phyloP scores from a whole-genome alignment of 2,888 invertebrate species.

The Parnassius orleans region DNA sequence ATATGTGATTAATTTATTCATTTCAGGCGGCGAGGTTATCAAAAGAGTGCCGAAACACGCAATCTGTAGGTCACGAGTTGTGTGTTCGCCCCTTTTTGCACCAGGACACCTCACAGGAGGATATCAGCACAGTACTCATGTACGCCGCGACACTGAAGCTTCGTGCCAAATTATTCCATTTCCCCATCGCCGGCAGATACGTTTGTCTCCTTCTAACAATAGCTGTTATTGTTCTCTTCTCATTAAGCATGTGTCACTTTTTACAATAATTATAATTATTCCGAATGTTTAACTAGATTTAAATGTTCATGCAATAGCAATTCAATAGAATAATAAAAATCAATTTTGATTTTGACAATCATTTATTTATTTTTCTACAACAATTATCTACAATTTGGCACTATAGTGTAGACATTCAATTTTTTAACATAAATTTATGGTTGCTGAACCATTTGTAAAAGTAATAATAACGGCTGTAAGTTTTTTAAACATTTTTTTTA shows the following conservation, averaged over 20 bases:
- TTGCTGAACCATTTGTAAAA: no score
- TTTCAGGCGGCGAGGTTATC: slow-evolving; percentile 88
- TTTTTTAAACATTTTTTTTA: no score
- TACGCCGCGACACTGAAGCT: slow-evolving; percentile 88
- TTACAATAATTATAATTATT: slow-evolving; percentile 57
- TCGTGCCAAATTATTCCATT: slow-evolving; percentile 86
- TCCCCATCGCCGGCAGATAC: slow-evolving; percentile 86
- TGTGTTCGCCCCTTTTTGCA: slow-evolving; percentile 90
- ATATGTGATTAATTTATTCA: slow-evolving; percentile 3
- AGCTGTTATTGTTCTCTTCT: slow-evolving; percentile 81
- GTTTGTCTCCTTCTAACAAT: slow-evolving; percentile 83
- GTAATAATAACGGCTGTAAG: no score
- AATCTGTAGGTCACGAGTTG: slow-evolving; percentile 88
- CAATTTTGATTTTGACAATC: slow-evolving; percentile 6
- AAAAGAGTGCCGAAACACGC: slow-evolving; percentile 85
- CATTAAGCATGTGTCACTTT: slow-evolving; percentile 87
- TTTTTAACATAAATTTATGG: no score
- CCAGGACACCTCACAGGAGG: slow-evolving; percentile 87
- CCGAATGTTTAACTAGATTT: slow-evolving; percentile 12
- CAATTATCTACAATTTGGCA: slow-evolving; percentile 12
- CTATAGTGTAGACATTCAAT: neutral
- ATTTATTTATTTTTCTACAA: slow-evolving; percentile 15
- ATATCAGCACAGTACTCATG: slow-evolving; percentile 88
- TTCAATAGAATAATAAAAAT: slow-evolving; percentile 27
- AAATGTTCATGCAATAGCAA: slow-evolving; percentile 25